phyloP scores from a whole-genome alignment of 2,888 invertebrate species.

The Caenorhabditis virilis region DNA sequence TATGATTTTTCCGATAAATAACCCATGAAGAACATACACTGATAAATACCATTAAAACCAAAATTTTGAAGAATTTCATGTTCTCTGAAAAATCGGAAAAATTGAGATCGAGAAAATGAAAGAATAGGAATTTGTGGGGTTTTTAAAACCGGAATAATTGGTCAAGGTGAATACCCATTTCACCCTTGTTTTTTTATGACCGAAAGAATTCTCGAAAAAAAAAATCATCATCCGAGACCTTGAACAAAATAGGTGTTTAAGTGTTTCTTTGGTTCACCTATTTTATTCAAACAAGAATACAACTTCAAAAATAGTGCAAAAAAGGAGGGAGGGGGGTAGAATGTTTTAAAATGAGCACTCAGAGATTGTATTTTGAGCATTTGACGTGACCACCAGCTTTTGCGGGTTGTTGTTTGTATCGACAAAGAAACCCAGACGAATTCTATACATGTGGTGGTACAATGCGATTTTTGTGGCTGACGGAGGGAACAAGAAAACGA shows the following conservation, averaged over 20 bases:
- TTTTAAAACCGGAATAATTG: constrained; percentile 2
- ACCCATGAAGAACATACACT: constrained; percentile 34
- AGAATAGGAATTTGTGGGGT: neutral
- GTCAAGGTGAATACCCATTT: constrained; percentile 3
- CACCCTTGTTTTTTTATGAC: neutral
- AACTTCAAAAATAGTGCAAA: neutral
- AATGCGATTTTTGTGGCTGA: too few species aligned
- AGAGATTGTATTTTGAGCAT: constrained; percentile 1
- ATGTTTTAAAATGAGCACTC: neutral
- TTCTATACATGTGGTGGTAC: constrained; percentile 16
- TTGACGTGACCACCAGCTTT: constrained; percentile 36
- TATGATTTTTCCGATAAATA: constrained; percentile 52
- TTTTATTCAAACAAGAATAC: too few species aligned
- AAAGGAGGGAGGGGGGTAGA: neutral
- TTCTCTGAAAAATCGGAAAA: neutral
- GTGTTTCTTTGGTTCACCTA: too few species aligned
- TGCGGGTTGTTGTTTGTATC: constrained; percentile 29
- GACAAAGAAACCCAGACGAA: constrained; percentile 29
- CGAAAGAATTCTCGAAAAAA: neutral
- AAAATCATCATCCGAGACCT: neutral
- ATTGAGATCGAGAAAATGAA: neutral
- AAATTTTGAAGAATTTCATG: too few species aligned
- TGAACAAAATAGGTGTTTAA: too few species aligned
- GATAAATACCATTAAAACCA: too few species aligned
- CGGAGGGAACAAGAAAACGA: too few species aligned